Conservation (phyloP, 1,140 invertebrate species). For the Drosophila tsacasi region DNA sequence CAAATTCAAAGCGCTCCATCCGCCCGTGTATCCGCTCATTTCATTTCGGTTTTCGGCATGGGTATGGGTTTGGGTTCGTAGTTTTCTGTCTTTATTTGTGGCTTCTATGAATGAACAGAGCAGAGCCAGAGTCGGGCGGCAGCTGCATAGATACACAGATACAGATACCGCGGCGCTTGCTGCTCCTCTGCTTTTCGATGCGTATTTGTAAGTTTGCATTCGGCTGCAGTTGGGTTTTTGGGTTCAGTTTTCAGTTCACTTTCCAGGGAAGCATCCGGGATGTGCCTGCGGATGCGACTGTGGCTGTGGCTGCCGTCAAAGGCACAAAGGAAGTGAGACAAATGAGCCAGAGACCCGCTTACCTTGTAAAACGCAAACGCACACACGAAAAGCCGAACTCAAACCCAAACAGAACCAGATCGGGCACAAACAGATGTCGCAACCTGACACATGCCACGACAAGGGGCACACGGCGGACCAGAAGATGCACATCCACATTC, state of each 20-base stretch:
- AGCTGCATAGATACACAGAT: constrained; percentile 33
- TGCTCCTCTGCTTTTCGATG: constrained; percentile 28
- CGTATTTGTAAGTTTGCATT: constrained; percentile 77
- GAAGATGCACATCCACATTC: constrained; percentile 14
- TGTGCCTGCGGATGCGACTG: constrained; percentile 34
- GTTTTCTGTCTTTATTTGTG: constrained; percentile 24
- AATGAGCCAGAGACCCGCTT: constrained; percentile 60
- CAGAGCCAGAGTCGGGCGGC: constrained; percentile 21
- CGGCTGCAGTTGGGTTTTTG: constrained; percentile 60
- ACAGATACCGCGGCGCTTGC: constrained; percentile 32
- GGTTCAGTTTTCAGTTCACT: constrained; percentile 49
- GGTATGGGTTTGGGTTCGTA: constrained; percentile 1
- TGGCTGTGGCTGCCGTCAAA: not conserved
- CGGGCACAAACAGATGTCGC: constrained; percentile 64
- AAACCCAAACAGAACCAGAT: constrained; percentile 45
- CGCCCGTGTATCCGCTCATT: constrained; percentile 80
- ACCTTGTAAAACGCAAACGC: constrained; percentile 39
- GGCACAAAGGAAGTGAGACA: constrained; percentile 77
- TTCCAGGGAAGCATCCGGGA: constrained; percentile 73
- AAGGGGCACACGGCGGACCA: constrained; percentile 27
- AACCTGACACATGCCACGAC: constrained; percentile 72
- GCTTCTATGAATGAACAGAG: constrained; percentile 74
- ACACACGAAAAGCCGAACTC: not conserved
- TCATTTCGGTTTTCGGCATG: constrained; percentile 41
- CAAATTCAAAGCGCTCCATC: constrained; percentile 79